Percentiles rank a stretch among this genome's conserved stretches.
Conservation (phyloP, 2,888 invertebrate species). For the Agrypnus murinus region DNA sequence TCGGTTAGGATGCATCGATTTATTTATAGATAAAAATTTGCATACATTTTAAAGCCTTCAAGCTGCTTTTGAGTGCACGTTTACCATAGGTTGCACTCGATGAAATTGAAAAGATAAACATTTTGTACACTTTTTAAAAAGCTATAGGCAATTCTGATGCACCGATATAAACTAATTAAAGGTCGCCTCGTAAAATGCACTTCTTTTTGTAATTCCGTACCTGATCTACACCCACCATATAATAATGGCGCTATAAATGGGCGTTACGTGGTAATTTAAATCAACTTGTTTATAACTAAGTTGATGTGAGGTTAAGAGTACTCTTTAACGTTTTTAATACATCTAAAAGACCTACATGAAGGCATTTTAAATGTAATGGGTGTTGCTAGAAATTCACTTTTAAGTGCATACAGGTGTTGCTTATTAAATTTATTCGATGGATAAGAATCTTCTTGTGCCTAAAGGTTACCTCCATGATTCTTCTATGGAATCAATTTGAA, state of each 20-base stretch:
- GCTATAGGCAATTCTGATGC: constrained; percentile 12
- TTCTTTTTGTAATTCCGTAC: constrained; percentile 8
- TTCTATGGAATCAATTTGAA: no score
- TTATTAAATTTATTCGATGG: no score
- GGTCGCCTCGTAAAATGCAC: neutral
- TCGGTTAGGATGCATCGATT: neutral
- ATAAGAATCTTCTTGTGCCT: no score
- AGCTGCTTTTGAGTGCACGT: neutral
- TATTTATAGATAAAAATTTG: constrained; percentile 3
- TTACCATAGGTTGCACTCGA: neutral
- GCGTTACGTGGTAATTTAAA: constrained; percentile 18
- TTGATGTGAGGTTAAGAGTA: constrained; percentile 4
- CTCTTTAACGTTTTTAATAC: no score
- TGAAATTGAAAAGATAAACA: constrained; percentile 22
- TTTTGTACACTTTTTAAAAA: constrained; percentile 9
- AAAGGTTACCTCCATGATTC: no score
- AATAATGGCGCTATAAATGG: constrained; percentile 18
- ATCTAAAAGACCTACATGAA: no score
- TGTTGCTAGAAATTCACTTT: no score
- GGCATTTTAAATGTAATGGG: no score
- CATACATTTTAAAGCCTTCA: constrained; percentile 8
- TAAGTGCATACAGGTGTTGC: no score
- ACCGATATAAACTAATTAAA: constrained; percentile 20
- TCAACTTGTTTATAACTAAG: constrained; percentile 6
- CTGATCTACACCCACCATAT: neutral